Base-by-base conservation (phyloP, 2,888 invertebrate genomes). In the Miltochrista miniata region DNA sequence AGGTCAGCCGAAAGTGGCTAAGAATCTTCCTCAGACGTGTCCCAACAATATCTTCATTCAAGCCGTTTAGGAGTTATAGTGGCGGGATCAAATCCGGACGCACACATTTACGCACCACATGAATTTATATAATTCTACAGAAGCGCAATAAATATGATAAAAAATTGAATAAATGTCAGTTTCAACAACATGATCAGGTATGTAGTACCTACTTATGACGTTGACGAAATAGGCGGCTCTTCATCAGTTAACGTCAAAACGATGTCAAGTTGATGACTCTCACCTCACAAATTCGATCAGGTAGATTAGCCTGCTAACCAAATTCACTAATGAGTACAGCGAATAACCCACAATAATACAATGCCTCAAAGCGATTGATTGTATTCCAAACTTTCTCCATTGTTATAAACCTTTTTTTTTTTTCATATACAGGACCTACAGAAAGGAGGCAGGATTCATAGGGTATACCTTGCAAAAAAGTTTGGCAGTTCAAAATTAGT, bases 281-380 rank as follows among this genome's bases (percentile, higher is more conserved):
- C 56, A 45, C 50, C 48, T 51, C 40, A 48, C 49, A 38, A 50
- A 53, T 48, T 40, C 33, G 43, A 67, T 41, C 40, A 30, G 11
- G 31, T 50, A 54, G 49, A 59, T 64, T 61, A 64, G 50, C 54
- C 60, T 55, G 50, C 55, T 50, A 41, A 59, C 66, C 74, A 78
- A 78, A 79, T 78, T 75, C 72, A 72, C 75, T 79, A 80, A 79
- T 76, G 73, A 76, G 59, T 64, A 53, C 62, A 51, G 52, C 54
- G 54, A 65, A 50, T 38, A 40, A 56, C 51, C 56, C 52, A 29
- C 57, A 65, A 64, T 62, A 58, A 63, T 54, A 51, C 37, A 64
- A 31, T 24, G 24, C 48, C 50, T 50, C 35, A 35, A 34, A 54
- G 59, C 54, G 38, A 47, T 43, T 43, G 43, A 48, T 48, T 44